These are phyloP conservation scores for Standfussiana lucernea DNA, from an alignment of 2,888 invertebrate genomes.

Conservation along the genomic window DNA sequence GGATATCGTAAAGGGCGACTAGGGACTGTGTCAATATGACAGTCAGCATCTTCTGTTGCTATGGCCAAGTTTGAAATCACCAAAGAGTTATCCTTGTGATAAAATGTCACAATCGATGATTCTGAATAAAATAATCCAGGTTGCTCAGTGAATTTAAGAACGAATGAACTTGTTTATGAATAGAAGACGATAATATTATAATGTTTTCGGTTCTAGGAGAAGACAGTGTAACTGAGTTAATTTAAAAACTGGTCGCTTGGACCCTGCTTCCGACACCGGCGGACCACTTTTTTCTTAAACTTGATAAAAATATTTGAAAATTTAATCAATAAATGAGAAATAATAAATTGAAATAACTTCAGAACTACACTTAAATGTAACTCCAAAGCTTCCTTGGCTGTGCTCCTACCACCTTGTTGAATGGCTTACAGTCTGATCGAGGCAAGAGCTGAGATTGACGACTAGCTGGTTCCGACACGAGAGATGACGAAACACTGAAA, in stretches of 20 bases:
- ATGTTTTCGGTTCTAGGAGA: not conserved
- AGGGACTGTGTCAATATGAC: not conserved
- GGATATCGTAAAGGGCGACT: constrained; percentile 2
- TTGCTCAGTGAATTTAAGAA: not conserved
- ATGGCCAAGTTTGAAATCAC: not conserved
- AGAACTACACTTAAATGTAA: not conserved
- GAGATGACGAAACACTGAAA: not conserved
- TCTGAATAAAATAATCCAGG: not conserved
- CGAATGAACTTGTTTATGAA: not conserved
- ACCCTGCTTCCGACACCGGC: not conserved
- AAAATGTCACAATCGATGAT: not conserved
- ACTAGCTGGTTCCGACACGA: constrained; percentile 2
- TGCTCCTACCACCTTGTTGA: not conserved
- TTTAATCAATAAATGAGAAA: not conserved
- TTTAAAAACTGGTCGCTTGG: not conserved
- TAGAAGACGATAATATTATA: not conserved
- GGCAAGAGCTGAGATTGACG: constrained; percentile 3
- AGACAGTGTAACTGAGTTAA: not conserved
- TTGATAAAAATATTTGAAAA: not conserved
- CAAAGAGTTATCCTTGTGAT: not conserved
- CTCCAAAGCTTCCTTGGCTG: not conserved
- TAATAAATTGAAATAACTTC: not conserved
- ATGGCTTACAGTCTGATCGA: not conserved
- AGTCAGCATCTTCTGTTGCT: not conserved
- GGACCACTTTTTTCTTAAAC: not conserved